A percentile compares a stretch with the other conserved stretches of the same genome.
Evolutionary conservation across 2,797 vertebrate species (phyloP).

Genomic region (Chrysocyon brachyurus): DNA sequence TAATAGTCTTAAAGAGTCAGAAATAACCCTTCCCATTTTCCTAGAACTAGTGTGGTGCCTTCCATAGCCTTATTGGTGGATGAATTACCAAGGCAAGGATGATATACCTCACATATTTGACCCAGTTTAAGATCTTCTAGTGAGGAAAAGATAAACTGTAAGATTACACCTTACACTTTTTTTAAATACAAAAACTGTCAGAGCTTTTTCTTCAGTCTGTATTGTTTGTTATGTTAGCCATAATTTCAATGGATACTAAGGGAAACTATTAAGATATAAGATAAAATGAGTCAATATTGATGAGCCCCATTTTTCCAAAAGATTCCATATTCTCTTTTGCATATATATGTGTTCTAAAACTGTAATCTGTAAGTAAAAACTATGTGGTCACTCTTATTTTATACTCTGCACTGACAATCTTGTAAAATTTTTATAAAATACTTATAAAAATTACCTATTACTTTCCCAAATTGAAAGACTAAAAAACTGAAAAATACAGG

Average conservation of each 20-base stretch:
- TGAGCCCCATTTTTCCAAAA: neutral
- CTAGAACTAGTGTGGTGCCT: neutral
- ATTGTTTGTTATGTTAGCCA: neutral
- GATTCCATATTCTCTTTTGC: neutral
- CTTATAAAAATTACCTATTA: neutral
- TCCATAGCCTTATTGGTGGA: neutral
- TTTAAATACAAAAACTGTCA: neutral
- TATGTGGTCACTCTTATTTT: neutral
- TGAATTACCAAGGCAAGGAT: neutral
- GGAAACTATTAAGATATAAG: neutral
- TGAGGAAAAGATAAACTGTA: neutral
- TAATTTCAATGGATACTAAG: neutral
- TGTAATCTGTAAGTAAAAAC: neutral
- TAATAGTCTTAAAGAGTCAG: no score
- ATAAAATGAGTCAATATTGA: neutral
- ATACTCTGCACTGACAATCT: accelerated
- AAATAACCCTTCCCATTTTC: neutral
- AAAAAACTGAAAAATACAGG: neutral
- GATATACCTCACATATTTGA: neutral
- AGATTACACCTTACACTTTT: neutral
- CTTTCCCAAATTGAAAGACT: neutral
- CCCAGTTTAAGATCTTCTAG: neutral
- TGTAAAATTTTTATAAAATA: neutral
- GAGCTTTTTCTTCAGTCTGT: neutral
- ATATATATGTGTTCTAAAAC: neutral